Conservation (phyloP, 2,797 vertebrate species). For the Phataginus tricuspis region DNA sequence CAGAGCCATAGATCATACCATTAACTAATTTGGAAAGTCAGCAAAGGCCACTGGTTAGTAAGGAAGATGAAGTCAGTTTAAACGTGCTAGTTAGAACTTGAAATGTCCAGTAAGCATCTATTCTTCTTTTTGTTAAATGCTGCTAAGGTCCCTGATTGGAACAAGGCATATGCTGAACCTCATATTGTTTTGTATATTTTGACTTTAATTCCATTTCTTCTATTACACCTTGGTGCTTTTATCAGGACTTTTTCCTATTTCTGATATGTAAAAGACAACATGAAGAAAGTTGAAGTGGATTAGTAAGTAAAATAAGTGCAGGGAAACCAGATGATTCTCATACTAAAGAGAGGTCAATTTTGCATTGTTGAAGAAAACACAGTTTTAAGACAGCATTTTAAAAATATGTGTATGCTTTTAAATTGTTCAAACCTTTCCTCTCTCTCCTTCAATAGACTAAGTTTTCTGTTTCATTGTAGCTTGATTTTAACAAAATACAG, state of each 20-base stretch:
- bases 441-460: not conserved
- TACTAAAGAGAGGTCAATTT: not conserved
- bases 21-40: constrained; percentile 7
- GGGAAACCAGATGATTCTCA: constrained; percentile 1
- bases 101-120: not conserved
- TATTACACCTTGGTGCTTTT: not conserved
- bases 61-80: not conserved
- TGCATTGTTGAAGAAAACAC: not conserved
- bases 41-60: not conserved
- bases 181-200: not conserved
- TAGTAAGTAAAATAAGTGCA: not conserved
- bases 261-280: not conserved
- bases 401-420: not conserved
- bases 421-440: not conserved
- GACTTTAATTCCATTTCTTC: not conserved
- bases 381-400: not conserved
- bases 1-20: not conserved
- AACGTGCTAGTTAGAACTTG: not conserved
- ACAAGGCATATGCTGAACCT: not conserved
- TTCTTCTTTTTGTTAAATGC: not conserved
- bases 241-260: not conserved
- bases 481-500: not conserved
- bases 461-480: not conserved
- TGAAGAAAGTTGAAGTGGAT: not conserved
- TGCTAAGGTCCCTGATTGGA: not conserved